phyloP scores from a whole-genome alignment of 2,113 vertebrate species.

The Corynorhinus townsendii region DNA sequence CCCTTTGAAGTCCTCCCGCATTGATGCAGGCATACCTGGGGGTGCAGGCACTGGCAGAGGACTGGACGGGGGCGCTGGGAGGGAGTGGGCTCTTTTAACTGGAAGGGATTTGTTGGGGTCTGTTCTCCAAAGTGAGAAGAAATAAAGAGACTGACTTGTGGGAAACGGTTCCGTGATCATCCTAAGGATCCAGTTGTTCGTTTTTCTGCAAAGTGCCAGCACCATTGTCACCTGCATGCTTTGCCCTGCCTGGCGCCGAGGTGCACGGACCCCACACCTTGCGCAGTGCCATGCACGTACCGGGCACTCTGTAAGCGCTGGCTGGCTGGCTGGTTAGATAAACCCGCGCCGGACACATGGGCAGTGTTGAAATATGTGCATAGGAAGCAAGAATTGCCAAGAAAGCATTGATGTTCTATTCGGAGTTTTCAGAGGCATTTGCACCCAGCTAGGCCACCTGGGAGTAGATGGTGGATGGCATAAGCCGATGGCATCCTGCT shows the following conservation, averaged over 20 bases:
- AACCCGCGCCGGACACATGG: background rate
- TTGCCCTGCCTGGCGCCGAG: background rate
- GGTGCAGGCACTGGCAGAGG: conserved; percentile 16
- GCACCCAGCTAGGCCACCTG: background rate
- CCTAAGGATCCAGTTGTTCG: background rate
- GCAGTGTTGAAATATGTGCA: background rate
- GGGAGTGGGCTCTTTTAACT: background rate
- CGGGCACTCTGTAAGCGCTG: background rate
- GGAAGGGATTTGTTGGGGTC: conserved; percentile 40
- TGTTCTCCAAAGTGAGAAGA: conserved; percentile 40
- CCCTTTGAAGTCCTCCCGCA: conserved; percentile 48
- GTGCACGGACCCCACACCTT: fast-evolving
- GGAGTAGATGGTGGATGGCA: background rate
- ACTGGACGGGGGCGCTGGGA: conserved; percentile 2
- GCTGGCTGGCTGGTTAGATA: background rate
- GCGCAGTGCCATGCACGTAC: fast-evolving
- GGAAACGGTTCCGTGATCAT: background rate
- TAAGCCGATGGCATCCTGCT: background rate
- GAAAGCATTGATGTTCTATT: background rate
- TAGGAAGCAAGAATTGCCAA: background rate
- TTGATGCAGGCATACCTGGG: conserved; percentile 41
- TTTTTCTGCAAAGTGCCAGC: background rate
- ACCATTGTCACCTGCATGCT: background rate
- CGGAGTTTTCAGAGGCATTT: background rate
- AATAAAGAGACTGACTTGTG: background rate